Base-by-base conservation (phyloP, 2,113 vertebrate genomes). In the Silurus asotus region DNA sequence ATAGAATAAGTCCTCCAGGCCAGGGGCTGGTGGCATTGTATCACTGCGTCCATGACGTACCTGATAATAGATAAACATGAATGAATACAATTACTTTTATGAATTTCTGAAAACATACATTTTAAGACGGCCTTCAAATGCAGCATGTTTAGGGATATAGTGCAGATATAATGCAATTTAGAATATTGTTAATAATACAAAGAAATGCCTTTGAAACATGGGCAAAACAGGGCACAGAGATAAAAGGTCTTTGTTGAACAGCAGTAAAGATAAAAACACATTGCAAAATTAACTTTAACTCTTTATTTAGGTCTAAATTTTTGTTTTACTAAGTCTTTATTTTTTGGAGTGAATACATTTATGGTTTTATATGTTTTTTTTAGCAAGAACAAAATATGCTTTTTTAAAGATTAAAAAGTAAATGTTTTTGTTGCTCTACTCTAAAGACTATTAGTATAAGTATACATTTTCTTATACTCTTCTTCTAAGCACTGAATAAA, bases 1-100 rank as follows among this genome's bases (percentile, higher is more conserved):
- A 88, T 94, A 95, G 88, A 96, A 93, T 8, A 96, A 91, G 88
- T 96, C 93, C 92, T 96, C 95, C 6, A 95, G 92, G 67, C 94
- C 94, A 0, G 94, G 94, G 75, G 94, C 93, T 3, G 89, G 88
- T 0, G 94, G 94, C 75, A 85, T 90, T 51, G 90, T 94, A 89
- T 94, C 92, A 4, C 92, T 94, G 10, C 91, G 91, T 64, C 94
- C 94, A 67, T 83, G 84, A 61, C 94, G 90, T 64, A 96, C 94
- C 95, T 95, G 86, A 89, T 84, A 90, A 45, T 48, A 64, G 4
- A 64, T 6, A 51, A n/a, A 70, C 25, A 9, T 45, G 58, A 25
- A 56, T 37, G 6, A n/a, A 8, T 17, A n/a, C 6, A 77, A 48
- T 37, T 37, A 37, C 37, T 37, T 37, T 37, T 37, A 37, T 37